Percentiles rank a stretch among this genome's conserved stretches.
These are phyloP conservation scores for Pseudonaja textilis DNA, from an alignment of 2,113 vertebrate genomes.

Conservation along the genomic window DNA sequence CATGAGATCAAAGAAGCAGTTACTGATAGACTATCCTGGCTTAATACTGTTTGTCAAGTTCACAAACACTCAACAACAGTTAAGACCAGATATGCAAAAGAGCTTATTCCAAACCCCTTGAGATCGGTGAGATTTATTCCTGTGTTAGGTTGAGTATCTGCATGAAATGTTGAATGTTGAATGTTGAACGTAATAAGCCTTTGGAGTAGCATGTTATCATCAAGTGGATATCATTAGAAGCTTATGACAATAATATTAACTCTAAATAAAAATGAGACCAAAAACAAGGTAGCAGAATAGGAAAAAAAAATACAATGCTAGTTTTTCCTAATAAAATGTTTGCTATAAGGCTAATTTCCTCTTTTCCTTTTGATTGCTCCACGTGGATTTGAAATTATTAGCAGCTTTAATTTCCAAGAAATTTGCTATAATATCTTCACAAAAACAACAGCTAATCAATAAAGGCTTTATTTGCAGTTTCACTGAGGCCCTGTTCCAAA, in stretches of 20 bases:
- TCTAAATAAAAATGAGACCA: conserved; percentile 13
- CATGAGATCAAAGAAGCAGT: not conserved
- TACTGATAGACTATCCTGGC: not conserved
- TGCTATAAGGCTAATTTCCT: conserved; percentile 33
- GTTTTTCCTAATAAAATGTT: conserved; percentile 11
- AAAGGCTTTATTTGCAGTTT: conserved; percentile 34
- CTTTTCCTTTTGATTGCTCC: conserved; percentile 29
- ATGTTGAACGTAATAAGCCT: not conserved
- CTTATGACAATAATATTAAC: not conserved
- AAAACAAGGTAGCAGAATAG: not conserved
- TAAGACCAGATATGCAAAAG: not conserved
- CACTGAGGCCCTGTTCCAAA: conserved; percentile 7
- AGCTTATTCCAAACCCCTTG: not conserved
- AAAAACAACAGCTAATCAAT: conserved; percentile 52
- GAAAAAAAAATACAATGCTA: not conserved
- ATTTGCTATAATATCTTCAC: conserved; percentile 50
- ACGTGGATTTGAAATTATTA: conserved; percentile 46
- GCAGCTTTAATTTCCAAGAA: conserved; percentile 51
- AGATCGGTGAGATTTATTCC: too few relatives aligned
- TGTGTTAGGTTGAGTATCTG: not conserved
- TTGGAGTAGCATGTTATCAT: not conserved
- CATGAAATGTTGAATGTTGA: not conserved
- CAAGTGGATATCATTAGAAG: not conserved
- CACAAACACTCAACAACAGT: not conserved
- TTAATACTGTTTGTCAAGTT: not conserved